These are phyloP conservation scores for Kryptopterus vitreolus DNA, from an alignment of 2,797 vertebrate genomes.

Conservation along the genomic window DNA sequence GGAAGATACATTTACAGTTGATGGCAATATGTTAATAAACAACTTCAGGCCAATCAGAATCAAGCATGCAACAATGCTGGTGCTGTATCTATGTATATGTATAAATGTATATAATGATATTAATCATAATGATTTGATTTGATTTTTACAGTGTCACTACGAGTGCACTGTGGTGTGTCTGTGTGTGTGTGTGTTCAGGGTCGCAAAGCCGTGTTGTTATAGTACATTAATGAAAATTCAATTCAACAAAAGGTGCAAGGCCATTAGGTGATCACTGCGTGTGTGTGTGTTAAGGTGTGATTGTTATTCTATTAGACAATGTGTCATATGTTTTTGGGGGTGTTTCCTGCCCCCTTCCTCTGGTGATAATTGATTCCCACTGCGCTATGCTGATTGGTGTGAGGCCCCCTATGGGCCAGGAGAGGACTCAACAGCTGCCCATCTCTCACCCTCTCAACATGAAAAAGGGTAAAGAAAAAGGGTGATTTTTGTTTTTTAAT, in stretches of 20 bases:
- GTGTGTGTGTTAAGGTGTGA: conserved; percentile 59
- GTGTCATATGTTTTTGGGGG: conserved; percentile 69
- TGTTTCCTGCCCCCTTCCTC: conserved; percentile 83
- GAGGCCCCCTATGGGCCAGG: conserved; percentile 79
- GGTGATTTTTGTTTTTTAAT: conserved; percentile 15
- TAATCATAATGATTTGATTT: too few species aligned
- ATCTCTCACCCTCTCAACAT: conserved; percentile 37
- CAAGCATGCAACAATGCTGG: not conserved
- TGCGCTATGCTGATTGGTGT: conserved; percentile 82
- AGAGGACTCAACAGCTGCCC: conserved; percentile 64
- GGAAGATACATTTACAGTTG: not conserved
- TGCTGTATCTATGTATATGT: not conserved
- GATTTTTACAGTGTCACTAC: conserved; percentile 9
- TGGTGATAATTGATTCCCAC: conserved; percentile 84
- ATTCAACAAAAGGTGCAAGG: conserved; percentile 37
- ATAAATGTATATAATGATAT: too few species aligned
- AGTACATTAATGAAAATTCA: conserved; percentile 29
- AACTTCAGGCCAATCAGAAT: not conserved
- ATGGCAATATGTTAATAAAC: too few species aligned
- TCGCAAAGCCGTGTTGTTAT: conserved; percentile 15
- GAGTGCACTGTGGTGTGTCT: conserved; percentile 3
- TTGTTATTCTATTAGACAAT: conserved; percentile 80
- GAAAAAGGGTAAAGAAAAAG: conserved; percentile 14
- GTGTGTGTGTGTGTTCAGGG: conserved; percentile 21
- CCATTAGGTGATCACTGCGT: conserved; percentile 39